phyloP scores from a whole-genome alignment of 2,113 vertebrate species.

The Phrynosoma blainvillii region DNA sequence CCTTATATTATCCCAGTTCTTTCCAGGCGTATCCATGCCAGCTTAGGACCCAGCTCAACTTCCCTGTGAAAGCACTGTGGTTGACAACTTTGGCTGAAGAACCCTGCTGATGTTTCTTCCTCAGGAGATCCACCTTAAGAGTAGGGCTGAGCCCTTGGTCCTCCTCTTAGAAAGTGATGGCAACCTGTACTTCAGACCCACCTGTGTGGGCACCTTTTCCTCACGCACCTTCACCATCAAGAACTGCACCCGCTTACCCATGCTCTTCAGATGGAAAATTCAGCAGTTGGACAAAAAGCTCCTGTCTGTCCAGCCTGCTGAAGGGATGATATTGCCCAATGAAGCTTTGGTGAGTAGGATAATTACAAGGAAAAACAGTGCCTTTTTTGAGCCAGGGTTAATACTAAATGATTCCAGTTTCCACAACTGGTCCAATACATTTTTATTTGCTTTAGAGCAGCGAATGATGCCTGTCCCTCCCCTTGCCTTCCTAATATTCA shows the following conservation, averaged over 20 bases:
- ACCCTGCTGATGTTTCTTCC: constrained; percentile 29
- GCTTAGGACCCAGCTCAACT: neutral
- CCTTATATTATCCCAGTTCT: constrained; percentile 12
- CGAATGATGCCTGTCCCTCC: too few relatives aligned
- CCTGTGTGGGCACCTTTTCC: constrained; percentile 77
- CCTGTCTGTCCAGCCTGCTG: constrained; percentile 81
- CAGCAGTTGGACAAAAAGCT: constrained; percentile 67
- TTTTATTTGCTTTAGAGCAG: too few relatives aligned
- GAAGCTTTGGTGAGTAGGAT: constrained; percentile 82
- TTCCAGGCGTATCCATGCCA: neutral
- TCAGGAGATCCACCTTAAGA: constrained; percentile 83
- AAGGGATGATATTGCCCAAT: constrained; percentile 84
- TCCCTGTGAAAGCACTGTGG: neutral
- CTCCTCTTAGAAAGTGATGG: constrained; percentile 80
- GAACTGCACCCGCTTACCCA: constrained; percentile 82
- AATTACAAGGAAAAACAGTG: neutral
- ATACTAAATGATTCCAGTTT: neutral
- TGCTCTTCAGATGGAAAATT: constrained; percentile 89
- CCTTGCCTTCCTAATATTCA: too few relatives aligned
- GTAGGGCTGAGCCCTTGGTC: constrained; percentile 75
- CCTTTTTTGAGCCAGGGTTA: neutral
- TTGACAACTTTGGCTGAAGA: neutral
- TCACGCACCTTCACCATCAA: constrained; percentile 77
- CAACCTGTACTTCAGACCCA: constrained; percentile 87
- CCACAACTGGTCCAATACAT: too few relatives aligned